These are phyloP conservation scores for Tribolium freemani DNA, from an alignment of 2,888 invertebrate species.

Conservation along the genomic window DNA sequence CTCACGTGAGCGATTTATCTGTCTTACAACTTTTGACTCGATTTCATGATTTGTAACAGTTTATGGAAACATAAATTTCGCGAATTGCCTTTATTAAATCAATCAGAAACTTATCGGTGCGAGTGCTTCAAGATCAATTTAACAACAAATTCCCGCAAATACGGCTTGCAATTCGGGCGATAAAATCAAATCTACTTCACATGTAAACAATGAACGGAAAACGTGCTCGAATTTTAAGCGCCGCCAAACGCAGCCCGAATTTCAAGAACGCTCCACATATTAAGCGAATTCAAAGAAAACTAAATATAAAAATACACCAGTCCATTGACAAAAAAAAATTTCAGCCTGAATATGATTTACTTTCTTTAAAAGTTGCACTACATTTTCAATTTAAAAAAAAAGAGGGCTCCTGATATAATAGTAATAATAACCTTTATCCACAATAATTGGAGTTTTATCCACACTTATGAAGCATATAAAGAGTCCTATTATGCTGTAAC, in stretches of 20 bases:
- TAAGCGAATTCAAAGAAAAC: too few relatives aligned
- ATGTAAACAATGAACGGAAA: not conserved
- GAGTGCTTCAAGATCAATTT: not conserved
- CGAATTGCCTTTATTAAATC: not conserved
- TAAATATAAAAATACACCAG: too few relatives aligned
- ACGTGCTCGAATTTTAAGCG: not conserved
- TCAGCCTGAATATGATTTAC: too few relatives aligned
- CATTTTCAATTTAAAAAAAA: too few relatives aligned
- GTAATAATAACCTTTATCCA: too few relatives aligned
- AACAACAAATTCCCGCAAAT: not conserved
- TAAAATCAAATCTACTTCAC: not conserved
- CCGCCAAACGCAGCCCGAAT: not conserved
- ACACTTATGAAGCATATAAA: too few relatives aligned
- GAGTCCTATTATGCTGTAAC: too few relatives aligned
- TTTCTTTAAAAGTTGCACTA: too few relatives aligned
- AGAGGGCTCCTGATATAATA: too few relatives aligned
- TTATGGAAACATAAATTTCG: not conserved
- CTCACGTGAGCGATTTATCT: constrained; percentile 3
- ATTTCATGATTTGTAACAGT: not conserved
- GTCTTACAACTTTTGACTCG: not conserved
- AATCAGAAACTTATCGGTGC: too few relatives aligned
- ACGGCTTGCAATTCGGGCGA: not conserved
- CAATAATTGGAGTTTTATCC: too few relatives aligned
- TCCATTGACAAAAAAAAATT: too few relatives aligned
- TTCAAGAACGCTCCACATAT: not conserved